Evolutionary conservation across 2,113 vertebrate species (phyloP), one percentile per base, ranked within the genome.

Genomic region (Dendropsophus ebraccatus): DNA sequence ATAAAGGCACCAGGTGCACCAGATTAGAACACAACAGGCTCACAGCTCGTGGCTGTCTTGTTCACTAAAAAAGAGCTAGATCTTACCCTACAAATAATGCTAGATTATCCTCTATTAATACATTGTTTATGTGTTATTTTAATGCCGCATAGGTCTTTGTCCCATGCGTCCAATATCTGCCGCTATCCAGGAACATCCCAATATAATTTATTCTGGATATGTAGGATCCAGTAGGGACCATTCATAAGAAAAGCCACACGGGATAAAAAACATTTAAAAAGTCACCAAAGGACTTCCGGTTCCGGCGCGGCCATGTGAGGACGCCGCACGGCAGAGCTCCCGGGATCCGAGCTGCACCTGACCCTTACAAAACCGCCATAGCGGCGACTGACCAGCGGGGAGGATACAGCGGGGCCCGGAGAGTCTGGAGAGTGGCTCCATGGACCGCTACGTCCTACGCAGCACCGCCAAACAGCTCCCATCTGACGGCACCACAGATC

Each of bases 1-100:
- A 86, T 86, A 86, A 85, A 86, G 52, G 56, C 35, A 54, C 76
- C 84, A 86, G 56, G 74, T 77, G 74, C 74, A 25, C 62, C 58
- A 79, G 75, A 80, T 80, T 86, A 86, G 69, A 76, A 60, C 16
- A 83, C 67, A 83, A 83, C 69, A 74, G 69, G 17, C 69, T 41
- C 50, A 41, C 19, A 84, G n/a, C 75, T 58, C 81, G 45, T 72
- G 47, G 11, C 32, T 41, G 62, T 21, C 62, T 32, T 47, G 21
- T 56, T 19, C 28, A 41, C 30, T 58, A 0, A 37, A 76, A 79
- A 41, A 12, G 11, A n/a, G 77, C 11, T 41, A 32, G 52, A 37
- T 19, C 58, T 1, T n/a, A n/a, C 23, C 8, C 35, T 80, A 58
- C 10, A n/a, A 21, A 13, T 14, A 50, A 21, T 65, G 19, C 62